Evolutionary conservation across 2,113 vertebrate species (phyloP).

Genomic region (Paracanthobrama guichenoti): DNA sequence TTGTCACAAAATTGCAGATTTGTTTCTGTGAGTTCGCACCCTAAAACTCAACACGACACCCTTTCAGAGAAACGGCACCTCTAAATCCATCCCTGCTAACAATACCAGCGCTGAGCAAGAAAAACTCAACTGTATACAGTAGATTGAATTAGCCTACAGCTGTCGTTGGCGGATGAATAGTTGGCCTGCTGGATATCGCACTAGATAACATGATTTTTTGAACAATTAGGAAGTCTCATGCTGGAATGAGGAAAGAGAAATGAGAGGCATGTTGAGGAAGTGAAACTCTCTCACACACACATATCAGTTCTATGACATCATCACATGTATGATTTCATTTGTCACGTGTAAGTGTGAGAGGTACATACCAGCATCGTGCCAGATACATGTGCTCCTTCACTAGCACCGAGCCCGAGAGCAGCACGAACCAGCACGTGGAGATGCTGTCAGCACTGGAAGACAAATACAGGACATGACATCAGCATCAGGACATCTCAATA

Average conservation of each 20-base stretch:
- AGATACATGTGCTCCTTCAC: slow-evolving; percentile 96
- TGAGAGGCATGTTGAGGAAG: neutral
- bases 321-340: neutral
- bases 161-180: neutral
- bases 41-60: too few species aligned
- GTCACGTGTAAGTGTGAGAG: too few species aligned
- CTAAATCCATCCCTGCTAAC: too few species aligned
- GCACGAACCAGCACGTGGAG: slow-evolving; percentile 94
- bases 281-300: neutral
- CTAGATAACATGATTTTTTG: neutral
- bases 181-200: neutral
- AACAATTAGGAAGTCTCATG: neutral
- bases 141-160: neutral
- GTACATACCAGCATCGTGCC: slow-evolving; percentile 95
- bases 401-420: slow-evolving; percentile 94
- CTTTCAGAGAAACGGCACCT: too few species aligned
- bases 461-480: slow-evolving; percentile 35
- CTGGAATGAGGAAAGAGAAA: neutral
- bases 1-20: too few species aligned
- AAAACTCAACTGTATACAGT: too few species aligned
- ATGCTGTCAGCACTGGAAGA: slow-evolving; percentile 86
- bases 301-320: neutral
- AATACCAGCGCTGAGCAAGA: too few species aligned
- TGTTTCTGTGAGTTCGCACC: too few species aligned
- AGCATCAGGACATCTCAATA: too few species aligned